Percentiles rank a stretch among this genome's conserved stretches.
Conservation (phyloP, 2,797 vertebrate species). For the Menidia menidia region DNA sequence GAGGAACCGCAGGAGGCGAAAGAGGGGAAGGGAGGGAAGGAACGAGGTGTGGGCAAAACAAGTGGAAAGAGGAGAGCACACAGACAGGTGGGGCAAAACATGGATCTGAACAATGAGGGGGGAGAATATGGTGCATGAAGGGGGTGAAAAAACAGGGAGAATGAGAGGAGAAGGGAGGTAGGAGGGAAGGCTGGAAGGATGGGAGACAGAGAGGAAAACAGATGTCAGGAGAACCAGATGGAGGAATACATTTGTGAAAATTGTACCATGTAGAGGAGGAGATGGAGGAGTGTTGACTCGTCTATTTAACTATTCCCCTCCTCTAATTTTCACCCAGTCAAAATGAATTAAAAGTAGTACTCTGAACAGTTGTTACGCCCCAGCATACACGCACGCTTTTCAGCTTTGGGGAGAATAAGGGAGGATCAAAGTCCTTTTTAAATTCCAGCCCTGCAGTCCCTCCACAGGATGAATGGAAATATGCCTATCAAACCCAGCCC, state of each 20-base stretch:
- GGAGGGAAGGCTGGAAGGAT: slow-evolving; percentile 7
- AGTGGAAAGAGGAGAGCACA: slow-evolving; percentile 30
- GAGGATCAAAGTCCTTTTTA: background rate
- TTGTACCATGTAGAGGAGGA: slow-evolving; percentile 27
- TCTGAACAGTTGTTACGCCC: slow-evolving; percentile 52
- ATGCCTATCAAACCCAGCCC: background rate
- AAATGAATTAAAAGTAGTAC: slow-evolving; percentile 52
- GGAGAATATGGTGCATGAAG: slow-evolving; percentile 10
- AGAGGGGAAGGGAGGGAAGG: background rate
- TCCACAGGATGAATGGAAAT: background rate
- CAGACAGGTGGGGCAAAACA: slow-evolving; percentile 25
- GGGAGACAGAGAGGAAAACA: slow-evolving; percentile 21
- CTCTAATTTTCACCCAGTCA: slow-evolving; percentile 45
- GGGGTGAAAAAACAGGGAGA: slow-evolving; percentile 1
- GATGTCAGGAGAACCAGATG: slow-evolving; percentile 52
- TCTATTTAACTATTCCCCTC: slow-evolving; percentile 47
- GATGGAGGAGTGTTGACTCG: slow-evolving; percentile 39
- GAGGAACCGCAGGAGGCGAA: slow-evolving; percentile 36
- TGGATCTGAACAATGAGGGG: slow-evolving; percentile 14
- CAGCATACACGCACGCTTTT: slow-evolving; percentile 16
- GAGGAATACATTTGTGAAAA: slow-evolving; percentile 48
- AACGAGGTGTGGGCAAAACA: slow-evolving; percentile 43
- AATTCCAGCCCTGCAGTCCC: background rate
- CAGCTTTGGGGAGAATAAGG: slow-evolving; percentile 3
- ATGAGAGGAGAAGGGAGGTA: slow-evolving; percentile 13